A percentile compares a stretch with the other conserved stretches of the same genome.
Conservation (phyloP, 1,140 invertebrate genomes). For the Trichonephila clavata region DNA sequence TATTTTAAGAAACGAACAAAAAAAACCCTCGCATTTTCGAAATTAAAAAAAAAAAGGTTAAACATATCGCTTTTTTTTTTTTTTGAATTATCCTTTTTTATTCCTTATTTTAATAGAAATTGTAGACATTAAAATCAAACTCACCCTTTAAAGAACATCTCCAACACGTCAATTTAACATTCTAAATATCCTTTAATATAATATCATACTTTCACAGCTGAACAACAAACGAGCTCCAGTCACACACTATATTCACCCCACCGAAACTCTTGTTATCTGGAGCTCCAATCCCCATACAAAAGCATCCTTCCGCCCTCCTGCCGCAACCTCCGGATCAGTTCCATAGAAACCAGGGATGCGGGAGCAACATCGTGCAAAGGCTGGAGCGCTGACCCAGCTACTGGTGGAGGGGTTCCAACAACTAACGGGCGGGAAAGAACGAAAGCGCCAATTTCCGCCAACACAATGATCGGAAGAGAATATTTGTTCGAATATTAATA, state of each 20-base stretch:
- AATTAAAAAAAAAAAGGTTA: no score
- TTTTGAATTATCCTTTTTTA: no score
- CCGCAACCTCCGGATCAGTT: constrained; percentile 27
- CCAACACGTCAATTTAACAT: neutral
- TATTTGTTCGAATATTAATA: no score
- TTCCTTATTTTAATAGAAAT: no score
- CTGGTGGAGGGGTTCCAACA: constrained; percentile 18
- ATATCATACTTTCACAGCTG: neutral
- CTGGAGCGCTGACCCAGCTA: constrained; percentile 14
- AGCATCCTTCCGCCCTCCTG: neutral
- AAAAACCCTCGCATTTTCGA: no score
- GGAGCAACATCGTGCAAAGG: neutral
- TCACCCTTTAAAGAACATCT: neutral
- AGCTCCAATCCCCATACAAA: neutral
- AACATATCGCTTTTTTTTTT: no score
- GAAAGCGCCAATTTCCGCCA: constrained; percentile 25
- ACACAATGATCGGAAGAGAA: neutral
- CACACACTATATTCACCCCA: neutral
- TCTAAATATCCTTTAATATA: neutral
- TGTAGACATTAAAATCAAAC: neutral
- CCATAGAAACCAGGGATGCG: constrained; percentile 5
- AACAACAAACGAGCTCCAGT: neutral
- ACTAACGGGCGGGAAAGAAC: neutral
- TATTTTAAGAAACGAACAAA: no score
- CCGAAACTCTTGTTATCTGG: neutral